These are phyloP conservation scores for Pelobates fuscus DNA, from an alignment of 2,113 vertebrate genomes.

Conservation along the genomic window DNA sequence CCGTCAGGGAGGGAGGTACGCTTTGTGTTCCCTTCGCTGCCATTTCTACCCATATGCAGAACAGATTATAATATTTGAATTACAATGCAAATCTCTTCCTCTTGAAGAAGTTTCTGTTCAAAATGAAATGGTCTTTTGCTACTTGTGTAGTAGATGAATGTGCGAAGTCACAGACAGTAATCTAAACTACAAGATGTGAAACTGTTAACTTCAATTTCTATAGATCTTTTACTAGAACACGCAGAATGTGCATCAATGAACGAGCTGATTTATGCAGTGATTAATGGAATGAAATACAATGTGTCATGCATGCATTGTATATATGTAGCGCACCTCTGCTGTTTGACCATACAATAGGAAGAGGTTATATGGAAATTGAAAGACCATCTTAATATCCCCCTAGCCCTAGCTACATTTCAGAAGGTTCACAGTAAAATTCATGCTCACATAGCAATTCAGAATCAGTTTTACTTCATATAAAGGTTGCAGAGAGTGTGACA, in stretches of 20 bases:
- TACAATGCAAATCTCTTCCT: conserved; percentile 43
- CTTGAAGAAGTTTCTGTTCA: conserved; percentile 29
- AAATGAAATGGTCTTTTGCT: conserved; percentile 18
- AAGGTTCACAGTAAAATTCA: too few species aligned
- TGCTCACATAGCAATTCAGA: too few species aligned
- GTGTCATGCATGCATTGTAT: not conserved
- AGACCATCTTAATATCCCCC: not conserved
- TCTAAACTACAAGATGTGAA: conserved; percentile 3
- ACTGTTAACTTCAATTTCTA: conserved; percentile 2
- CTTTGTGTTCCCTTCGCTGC: conserved; percentile 31
- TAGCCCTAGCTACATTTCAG: not conserved
- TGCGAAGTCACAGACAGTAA: conserved; percentile 1
- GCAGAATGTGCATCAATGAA: not conserved
- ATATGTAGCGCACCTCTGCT: not conserved
- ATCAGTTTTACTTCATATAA: too few species aligned
- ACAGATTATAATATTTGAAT: conserved; percentile 40
- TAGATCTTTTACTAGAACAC: not conserved
- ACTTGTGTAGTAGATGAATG: not conserved
- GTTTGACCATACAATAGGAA: not conserved
- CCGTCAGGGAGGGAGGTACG: conserved; percentile 1
- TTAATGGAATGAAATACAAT: not conserved
- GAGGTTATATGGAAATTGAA: not conserved
- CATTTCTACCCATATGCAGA: conserved; percentile 33
- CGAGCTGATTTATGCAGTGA: not conserved
- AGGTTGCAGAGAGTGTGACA: too few species aligned